Conservation (phyloP, 2,797 vertebrate genomes). For the Falco berigora region DNA sequence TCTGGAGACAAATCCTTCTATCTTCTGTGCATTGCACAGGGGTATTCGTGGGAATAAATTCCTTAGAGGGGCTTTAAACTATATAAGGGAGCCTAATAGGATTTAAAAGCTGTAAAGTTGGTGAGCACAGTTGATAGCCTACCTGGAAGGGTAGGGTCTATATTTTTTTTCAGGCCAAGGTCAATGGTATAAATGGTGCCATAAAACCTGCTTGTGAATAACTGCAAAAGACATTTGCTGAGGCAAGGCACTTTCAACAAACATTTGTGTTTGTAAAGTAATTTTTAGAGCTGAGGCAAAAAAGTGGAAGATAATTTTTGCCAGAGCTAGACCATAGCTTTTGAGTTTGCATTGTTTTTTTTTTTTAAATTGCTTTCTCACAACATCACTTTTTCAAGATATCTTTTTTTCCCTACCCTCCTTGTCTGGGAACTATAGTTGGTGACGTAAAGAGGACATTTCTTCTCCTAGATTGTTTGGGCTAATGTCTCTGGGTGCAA, state of each 20-base stretch:
- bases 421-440: neutral
- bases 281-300: neutral
- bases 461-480: neutral
- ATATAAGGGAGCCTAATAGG: neutral
- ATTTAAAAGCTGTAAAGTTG: conserved; percentile 12
- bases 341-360: neutral
- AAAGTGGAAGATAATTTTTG: neutral
- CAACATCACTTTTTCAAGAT: neutral
- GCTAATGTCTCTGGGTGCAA: neutral
- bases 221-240: neutral
- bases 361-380: neutral
- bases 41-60: neutral
- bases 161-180: neutral
- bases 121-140: neutral
- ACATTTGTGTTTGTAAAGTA: neutral
- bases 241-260: neutral
- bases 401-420: neutral
- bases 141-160: neutral
- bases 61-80: neutral
- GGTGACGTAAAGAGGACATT: neutral
- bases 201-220: neutral
- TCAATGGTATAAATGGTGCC: neutral
- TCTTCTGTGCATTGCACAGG: rapidly evolving
- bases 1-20: neutral
- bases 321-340: neutral